Base-by-base conservation (phyloP, 2,113 vertebrate genomes). In the Gasterosteus aculeatus region DNA sequence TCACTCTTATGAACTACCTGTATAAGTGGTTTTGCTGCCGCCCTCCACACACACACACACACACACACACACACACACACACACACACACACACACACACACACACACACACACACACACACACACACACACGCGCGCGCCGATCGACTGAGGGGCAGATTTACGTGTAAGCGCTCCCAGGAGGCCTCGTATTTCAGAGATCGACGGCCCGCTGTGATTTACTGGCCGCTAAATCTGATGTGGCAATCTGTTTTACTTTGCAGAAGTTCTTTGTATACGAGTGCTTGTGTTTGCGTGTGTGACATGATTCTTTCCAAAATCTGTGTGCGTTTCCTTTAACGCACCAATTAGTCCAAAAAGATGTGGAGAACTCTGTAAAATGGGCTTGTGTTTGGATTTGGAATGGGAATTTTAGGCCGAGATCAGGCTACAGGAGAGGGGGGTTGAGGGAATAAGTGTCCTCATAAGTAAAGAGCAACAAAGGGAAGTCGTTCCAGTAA, bases 161-260 rank as follows among this genome's bases (percentile, higher is more conserved):
- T 75, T 77, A 72, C 11, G 16, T 74, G 49, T 49, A 64, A 82
- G 64, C 59, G 68, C 49, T 57, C 61, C 68, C 85, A 46, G 35
- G 83, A 82, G 49, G 76, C 51, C 71, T 63, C 64, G 29, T 84
- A 72, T 82, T 67, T 85, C 68, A 79, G 62, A 76, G 54, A 80
- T 46, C 54, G 74, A 81, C 71, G 39, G 66, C 57, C 60, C 2
- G 72, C 74, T 44, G 19, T 70, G 81, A 85, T 87, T 86, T 70
- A 83, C 53, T 19, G 49, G 46, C 44, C 7, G 19, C 78, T 58
- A 57, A 74, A 38, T 31, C 63, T 16, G 22, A 67, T 58, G 47
- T 46, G 70, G 74, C 71, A 77, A 80, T 84, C 56, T 39, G 80
- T 60, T 83, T 77, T 18, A 57, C 64, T 38, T 81, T 54, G 54